Conservation (phyloP, 2,797 vertebrate species). For the Channa striata region DNA sequence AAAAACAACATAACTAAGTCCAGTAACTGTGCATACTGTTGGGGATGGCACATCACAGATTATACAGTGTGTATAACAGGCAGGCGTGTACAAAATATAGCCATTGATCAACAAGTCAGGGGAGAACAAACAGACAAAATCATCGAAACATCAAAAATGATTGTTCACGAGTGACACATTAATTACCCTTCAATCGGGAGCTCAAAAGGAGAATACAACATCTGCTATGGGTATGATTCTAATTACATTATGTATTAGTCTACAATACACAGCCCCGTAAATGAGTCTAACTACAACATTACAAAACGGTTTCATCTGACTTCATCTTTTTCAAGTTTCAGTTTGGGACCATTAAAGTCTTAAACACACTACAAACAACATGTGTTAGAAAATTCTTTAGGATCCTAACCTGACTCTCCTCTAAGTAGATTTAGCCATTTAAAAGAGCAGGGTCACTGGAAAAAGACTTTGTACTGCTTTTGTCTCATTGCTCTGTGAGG, state of each 20-base stretch:
- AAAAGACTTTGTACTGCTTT: constrained; percentile 33
- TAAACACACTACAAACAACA: constrained; percentile 24
- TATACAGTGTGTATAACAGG: constrained; percentile 63
- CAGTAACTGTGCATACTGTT: constrained; percentile 61
- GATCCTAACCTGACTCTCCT: constrained; percentile 24
- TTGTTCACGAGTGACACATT: constrained; percentile 56
- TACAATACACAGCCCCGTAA: constrained; percentile 44
- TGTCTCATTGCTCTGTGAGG: constrained; percentile 31
- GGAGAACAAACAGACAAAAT: constrained; percentile 64
- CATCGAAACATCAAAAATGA: constrained; percentile 62
- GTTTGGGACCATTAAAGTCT: neutral
- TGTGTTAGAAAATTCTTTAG: constrained; percentile 29
- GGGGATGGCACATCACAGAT: constrained; percentile 69
- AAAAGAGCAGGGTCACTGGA: constrained; percentile 44
- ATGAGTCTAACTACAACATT: constrained; percentile 49
- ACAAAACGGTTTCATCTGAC: constrained; percentile 21
- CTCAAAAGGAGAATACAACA: constrained; percentile 54
- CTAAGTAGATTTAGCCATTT: constrained; percentile 30
- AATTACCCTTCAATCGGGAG: constrained; percentile 50
- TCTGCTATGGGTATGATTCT: constrained; percentile 57
- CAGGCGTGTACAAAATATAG: constrained; percentile 66
- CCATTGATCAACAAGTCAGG: constrained; percentile 59
- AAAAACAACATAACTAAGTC: constrained; percentile 51
- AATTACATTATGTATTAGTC: constrained; percentile 43
- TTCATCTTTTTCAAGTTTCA: neutral